Base-by-base conservation (phyloP, 2,888 invertebrate genomes). In the Tiphia femorata region DNA sequence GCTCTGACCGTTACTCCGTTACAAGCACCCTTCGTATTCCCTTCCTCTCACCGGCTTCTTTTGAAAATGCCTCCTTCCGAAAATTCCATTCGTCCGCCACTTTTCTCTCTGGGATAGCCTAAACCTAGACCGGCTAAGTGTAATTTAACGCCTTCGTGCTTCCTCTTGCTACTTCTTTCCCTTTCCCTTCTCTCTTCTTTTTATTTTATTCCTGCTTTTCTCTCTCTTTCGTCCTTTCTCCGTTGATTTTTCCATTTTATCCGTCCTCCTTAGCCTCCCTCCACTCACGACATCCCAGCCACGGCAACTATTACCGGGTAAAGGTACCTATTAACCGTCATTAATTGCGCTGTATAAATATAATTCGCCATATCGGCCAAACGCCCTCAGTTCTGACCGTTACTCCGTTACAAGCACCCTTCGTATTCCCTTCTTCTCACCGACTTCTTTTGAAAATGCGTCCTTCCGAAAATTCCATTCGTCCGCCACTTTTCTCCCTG, bases 331-430 rank as follows among this genome's bases (percentile, higher is more conserved):
- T 78, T 75, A 74, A 75, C 72, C 67, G 64, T 76, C 76, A 79
- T 79, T 77, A 79, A 79, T 79, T 73, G 74, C 67, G 55, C 42
- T 61, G 69, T 69, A 75, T 79, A 78, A 76, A 77, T 76, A 75
- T 74, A 74, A 76, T n/a, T n/a, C n/a, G n/a, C n/a, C n/a, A n/a
- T n/a, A n/a, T n/a, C n/a, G n/a, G n/a, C n/a, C n/a, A n/a, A n/a
- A n/a, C n/a, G n/a, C n/a, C n/a, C n/a, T n/a, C n/a, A n/a, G n/a
- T n/a, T n/a, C n/a, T n/a, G n/a, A n/a, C n/a, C n/a, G n/a, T n/a
- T n/a, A n/a, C n/a, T n/a, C n/a, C n/a, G n/a, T n/a, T n/a, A n/a
- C n/a, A n/a, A n/a, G n/a, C n/a, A n/a, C n/a, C n/a, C n/a, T n/a
- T n/a, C n/a, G n/a, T n/a, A n/a, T n/a, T n/a, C n/a, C n/a, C 38